Conservation (phyloP, 2,888 invertebrate species). For the Caenorhabditis japonica region DNA sequence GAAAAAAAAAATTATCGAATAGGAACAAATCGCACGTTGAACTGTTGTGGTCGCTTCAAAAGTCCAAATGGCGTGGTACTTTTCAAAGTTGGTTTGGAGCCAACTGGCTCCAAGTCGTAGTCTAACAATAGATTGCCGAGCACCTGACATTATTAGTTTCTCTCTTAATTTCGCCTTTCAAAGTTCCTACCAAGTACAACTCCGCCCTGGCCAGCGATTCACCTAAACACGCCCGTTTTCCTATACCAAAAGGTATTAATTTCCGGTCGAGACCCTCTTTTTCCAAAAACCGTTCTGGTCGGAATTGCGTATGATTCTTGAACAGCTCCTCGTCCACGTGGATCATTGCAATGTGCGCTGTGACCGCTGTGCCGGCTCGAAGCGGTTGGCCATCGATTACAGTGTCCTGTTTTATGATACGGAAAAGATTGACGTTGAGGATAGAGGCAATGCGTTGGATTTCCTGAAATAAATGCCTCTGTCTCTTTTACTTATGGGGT, state of each 20-base stretch:
- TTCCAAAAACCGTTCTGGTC: constrained; percentile 14
- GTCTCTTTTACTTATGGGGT: no score
- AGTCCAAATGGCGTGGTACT: constrained; percentile 20
- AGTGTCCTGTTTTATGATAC: constrained; percentile 28
- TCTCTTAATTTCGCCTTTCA: no score
- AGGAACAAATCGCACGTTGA: constrained; percentile 17
- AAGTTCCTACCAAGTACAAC: constrained; percentile 57
- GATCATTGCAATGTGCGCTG: constrained; percentile 43
- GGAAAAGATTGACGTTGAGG: constrained; percentile 48
- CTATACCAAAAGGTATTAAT: constrained; percentile 53
- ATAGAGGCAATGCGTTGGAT: constrained; percentile 57
- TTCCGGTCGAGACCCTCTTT: constrained; percentile 10
- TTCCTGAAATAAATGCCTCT: constrained; percentile 31
- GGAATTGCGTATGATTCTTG: constrained; percentile 17
- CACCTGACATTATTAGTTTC: no score
- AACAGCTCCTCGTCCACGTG: constrained; percentile 43
- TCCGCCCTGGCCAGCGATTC: constrained; percentile 57
- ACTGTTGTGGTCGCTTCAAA: constrained; percentile 26
- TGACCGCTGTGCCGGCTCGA: constrained; percentile 26
- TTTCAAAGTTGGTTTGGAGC: constrained; percentile 11
- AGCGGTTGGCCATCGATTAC: constrained; percentile 38
- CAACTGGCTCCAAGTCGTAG: constrained; percentile 33
- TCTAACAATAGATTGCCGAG: constrained; percentile 46
- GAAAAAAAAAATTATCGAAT: no score
- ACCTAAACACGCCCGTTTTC: constrained; percentile 54